Conservation (phyloP, 1,140 invertebrate genomes). For the Heliconius hermathena region DNA sequence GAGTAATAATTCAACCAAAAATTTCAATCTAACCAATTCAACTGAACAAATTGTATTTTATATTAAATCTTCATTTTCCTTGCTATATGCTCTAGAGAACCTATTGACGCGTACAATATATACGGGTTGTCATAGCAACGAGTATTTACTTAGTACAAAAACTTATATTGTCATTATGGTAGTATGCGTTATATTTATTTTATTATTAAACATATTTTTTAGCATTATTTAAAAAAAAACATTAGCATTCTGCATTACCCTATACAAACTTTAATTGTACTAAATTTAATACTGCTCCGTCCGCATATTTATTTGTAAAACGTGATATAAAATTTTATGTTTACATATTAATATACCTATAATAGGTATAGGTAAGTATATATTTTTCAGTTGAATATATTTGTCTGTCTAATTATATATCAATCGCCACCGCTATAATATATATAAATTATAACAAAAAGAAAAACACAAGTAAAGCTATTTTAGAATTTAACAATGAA, state of each 20-base stretch:
- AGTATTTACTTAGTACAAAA: too few species aligned
- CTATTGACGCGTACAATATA: neutral
- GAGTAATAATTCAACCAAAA: neutral
- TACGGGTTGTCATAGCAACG: neutral
- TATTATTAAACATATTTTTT: too few species aligned
- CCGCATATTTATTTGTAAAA: too few species aligned
- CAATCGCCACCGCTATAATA: neutral
- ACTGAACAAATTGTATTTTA: conserved; percentile 3
- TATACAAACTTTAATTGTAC: too few species aligned
- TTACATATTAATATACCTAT: too few species aligned
- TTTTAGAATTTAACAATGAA: neutral
- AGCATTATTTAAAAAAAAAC: too few species aligned
- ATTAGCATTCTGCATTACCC: too few species aligned
- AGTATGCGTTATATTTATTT: too few species aligned
- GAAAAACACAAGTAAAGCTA: neutral
- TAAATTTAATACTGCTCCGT: too few species aligned
- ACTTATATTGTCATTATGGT: too few species aligned
- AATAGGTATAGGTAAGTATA: too few species aligned
- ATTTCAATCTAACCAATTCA: conserved; percentile 1
- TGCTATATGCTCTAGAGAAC: neutral
- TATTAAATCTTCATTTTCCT: neutral
- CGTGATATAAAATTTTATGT: too few species aligned
- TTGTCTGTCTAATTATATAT: neutral
- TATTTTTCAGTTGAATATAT: neutral
- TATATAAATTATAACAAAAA: neutral